Conservation (phyloP, 2,113 vertebrate genomes). For the Xiphorhynchus elegans region DNA sequence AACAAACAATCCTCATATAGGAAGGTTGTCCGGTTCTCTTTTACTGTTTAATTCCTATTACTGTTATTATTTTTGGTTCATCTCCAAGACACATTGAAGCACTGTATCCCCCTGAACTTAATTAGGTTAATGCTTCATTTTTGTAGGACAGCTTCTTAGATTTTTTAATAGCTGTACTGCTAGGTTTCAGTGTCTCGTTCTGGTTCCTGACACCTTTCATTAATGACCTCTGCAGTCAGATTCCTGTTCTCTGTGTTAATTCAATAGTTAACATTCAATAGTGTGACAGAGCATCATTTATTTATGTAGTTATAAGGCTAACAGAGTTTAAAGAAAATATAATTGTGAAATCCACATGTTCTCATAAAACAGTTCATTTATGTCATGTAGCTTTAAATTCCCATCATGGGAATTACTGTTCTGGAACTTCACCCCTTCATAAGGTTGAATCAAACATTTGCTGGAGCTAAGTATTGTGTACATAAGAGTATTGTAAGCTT, state of each 20-base stretch:
- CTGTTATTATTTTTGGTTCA: constrained; percentile 5
- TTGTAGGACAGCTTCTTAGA: constrained; percentile 18
- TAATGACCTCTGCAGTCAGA: constrained; percentile 3
- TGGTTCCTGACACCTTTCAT: constrained; percentile 25
- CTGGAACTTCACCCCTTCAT: background rate
- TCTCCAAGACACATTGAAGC: background rate
- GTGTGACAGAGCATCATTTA: background rate
- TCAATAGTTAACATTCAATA: background rate
- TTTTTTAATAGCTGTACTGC: background rate
- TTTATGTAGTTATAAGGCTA: background rate
- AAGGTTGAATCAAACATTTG: background rate
- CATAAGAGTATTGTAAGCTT: background rate
- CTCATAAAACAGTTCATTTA: background rate
- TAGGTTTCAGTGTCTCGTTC: background rate
- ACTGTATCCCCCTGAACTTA: background rate
- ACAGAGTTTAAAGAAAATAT: background rate
- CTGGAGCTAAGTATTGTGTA: background rate
- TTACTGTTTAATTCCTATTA: background rate
- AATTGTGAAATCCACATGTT: background rate
- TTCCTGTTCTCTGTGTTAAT: background rate
- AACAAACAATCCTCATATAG: background rate
- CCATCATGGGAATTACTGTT: background rate
- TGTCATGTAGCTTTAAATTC: constrained; percentile 15
- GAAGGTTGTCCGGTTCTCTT: background rate
- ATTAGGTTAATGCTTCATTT: constrained; percentile 39